Evolutionary conservation across 2,888 invertebrate genomes (phyloP).

Genomic region (Agrotis puta): DNA sequence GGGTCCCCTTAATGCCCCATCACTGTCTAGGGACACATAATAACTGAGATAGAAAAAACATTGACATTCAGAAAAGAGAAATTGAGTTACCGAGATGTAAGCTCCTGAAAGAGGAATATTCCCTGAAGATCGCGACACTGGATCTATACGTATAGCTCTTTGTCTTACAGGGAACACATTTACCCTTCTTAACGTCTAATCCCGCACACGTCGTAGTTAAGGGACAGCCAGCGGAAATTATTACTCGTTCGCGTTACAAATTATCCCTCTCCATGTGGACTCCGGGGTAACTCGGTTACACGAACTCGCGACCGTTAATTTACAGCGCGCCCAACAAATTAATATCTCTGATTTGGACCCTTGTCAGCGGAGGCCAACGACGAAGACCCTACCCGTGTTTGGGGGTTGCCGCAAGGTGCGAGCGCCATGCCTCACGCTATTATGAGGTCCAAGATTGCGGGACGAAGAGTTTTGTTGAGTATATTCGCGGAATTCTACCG

Average conservation of each 20-base stretch:
- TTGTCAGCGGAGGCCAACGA: conserved; percentile 82
- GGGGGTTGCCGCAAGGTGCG: conserved; percentile 65
- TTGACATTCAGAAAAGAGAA: conserved; percentile 30
- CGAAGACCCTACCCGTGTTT: conserved; percentile 69
- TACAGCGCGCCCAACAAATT: conserved; percentile 88
- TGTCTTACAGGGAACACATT: conserved; percentile 50
- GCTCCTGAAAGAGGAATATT: conserved; percentile 21
- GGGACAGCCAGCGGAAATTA: conserved; percentile 80
- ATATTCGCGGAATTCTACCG: not conserved
- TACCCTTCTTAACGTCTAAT: conserved; percentile 68
- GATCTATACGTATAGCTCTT: conserved; percentile 29
- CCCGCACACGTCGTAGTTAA: conserved; percentile 71
- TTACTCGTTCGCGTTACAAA: conserved; percentile 85
- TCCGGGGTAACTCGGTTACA: conserved; percentile 83
- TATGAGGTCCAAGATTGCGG: conserved; percentile 34
- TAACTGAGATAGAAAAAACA: conserved; percentile 40
- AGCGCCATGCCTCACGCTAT: conserved; percentile 41
- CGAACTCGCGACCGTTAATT: conserved; percentile 86
- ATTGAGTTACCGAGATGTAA: conserved; percentile 12
- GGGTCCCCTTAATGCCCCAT: conserved; percentile 45
- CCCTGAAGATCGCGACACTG: conserved; percentile 35
- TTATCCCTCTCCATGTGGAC: conserved; percentile 78
- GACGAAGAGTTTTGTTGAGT: not conserved
- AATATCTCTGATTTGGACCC: conserved; percentile 90
- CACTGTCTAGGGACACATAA: conserved; percentile 47